Percentiles rank a stretch among this genome's conserved stretches.
phyloP scores from a whole-genome alignment of 2,888 invertebrate genomes.

The Agrotis clavis region DNA sequence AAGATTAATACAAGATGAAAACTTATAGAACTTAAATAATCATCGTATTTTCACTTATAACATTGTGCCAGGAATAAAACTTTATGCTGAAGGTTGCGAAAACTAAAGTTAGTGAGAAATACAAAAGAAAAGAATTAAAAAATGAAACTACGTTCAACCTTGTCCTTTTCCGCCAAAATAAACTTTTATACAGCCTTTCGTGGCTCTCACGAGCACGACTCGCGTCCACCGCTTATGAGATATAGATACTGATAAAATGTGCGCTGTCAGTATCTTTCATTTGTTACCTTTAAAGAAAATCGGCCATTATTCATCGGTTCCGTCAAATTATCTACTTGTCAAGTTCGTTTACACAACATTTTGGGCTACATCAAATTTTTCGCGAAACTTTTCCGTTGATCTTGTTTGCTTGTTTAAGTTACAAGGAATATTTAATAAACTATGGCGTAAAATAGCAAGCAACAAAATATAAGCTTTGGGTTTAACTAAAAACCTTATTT shows the following conservation, averaged over 20 bases:
- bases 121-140: neutral
- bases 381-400: neutral
- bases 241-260: conserved; percentile 54
- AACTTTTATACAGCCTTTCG: conserved; percentile 64
- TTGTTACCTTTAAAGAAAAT: conserved; percentile 33
- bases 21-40: neutral
- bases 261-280: conserved; percentile 39
- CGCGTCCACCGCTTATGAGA: conserved; percentile 35
- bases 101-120: neutral
- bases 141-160: conserved; percentile 10
- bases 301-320: conserved; percentile 31
- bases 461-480: conserved; percentile 16
- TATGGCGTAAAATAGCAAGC: neutral
- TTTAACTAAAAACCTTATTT: conserved; percentile 9
- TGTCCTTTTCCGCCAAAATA: conserved; percentile 26
- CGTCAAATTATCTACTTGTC: conserved; percentile 35
- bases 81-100: neutral
- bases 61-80: neutral
- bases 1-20: neutral
- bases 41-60: neutral
- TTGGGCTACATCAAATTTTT: neutral
- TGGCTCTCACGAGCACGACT: conserved; percentile 59
- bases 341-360: conserved; percentile 32
- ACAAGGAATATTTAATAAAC: conserved; percentile 21
- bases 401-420: conserved; percentile 17